Evolutionary conservation across 2,888 invertebrate genomes (phyloP).

Genomic region (Heliconius sara): DNA sequence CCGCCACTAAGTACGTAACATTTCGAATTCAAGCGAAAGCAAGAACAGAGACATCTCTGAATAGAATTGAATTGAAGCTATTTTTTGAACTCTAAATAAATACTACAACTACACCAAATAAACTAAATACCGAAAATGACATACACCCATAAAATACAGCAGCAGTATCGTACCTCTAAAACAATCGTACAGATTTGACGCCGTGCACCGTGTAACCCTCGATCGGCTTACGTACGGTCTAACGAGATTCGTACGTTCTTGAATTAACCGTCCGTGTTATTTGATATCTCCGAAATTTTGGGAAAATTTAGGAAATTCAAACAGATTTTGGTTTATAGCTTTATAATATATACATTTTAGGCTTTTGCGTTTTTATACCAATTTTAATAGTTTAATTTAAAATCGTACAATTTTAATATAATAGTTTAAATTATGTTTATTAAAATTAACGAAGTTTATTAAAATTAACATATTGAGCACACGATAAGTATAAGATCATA

Average conservation of each 20-base stretch:
- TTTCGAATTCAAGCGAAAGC: too few species aligned
- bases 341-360: not conserved
- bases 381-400: too few species aligned
- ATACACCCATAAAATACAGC: not conserved
- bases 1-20: not conserved
- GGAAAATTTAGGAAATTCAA: not conserved
- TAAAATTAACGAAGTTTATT: not conserved
- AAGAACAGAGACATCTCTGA: too few species aligned
- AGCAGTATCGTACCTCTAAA: slow-evolving; percentile 1
- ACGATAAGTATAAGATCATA: not conserved
- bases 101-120: too few species aligned
- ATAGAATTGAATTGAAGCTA: too few species aligned
- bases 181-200: slow-evolving; percentile 21
- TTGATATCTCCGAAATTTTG: slow-evolving; percentile 33
- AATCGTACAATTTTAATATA: not conserved
- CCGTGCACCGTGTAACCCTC: slow-evolving; percentile 37
- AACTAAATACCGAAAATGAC: not conserved
- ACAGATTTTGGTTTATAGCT: not conserved
- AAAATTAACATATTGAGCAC: not conserved
- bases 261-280: slow-evolving; percentile 33
- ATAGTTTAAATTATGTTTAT: not conserved
- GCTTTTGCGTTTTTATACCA: too few species aligned
- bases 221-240: slow-evolving; percentile 39
- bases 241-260: slow-evolving; percentile 34
- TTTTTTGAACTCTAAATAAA: too few species aligned